Conservation (phyloP, 2,797 vertebrate species). For the Hoplostethus mediterraneus region DNA sequence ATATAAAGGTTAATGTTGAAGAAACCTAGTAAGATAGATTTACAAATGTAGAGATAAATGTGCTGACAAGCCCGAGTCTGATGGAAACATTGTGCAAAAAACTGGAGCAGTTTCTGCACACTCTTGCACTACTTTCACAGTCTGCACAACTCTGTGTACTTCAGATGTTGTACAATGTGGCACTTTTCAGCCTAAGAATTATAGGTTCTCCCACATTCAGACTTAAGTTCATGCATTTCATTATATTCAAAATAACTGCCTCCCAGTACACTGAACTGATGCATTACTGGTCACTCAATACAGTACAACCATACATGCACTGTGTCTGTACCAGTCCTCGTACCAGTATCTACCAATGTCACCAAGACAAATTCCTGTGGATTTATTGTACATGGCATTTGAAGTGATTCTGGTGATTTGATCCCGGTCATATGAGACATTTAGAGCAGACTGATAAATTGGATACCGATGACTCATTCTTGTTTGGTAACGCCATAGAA, state of each 20-base stretch:
- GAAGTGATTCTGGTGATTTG: background rate
- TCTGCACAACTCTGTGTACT: background rate
- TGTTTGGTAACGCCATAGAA: constrained; percentile 15
- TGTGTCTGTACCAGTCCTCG: background rate
- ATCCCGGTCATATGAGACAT: background rate
- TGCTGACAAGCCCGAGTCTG: background rate
- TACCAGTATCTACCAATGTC: background rate
- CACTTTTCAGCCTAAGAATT: background rate
- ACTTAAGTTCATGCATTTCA: too few relatives aligned
- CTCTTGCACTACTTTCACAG: background rate
- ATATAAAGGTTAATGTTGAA: background rate
- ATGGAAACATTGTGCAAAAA: too few relatives aligned
- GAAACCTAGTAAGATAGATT: background rate
- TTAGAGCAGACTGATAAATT: constrained; percentile 27
- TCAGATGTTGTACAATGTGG: background rate
- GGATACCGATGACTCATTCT: constrained; percentile 52
- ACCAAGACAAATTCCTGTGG: background rate
- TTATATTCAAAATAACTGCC: too few relatives aligned
- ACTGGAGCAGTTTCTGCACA: background rate
- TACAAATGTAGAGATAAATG: background rate
- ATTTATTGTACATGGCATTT: constrained; percentile 2
- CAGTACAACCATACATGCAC: background rate
- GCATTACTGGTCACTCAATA: background rate
- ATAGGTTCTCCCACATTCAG: background rate
- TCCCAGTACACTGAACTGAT: background rate